phyloP scores from a whole-genome alignment of 2,797 vertebrate genomes.

The Bovichtus variegatus region DNA sequence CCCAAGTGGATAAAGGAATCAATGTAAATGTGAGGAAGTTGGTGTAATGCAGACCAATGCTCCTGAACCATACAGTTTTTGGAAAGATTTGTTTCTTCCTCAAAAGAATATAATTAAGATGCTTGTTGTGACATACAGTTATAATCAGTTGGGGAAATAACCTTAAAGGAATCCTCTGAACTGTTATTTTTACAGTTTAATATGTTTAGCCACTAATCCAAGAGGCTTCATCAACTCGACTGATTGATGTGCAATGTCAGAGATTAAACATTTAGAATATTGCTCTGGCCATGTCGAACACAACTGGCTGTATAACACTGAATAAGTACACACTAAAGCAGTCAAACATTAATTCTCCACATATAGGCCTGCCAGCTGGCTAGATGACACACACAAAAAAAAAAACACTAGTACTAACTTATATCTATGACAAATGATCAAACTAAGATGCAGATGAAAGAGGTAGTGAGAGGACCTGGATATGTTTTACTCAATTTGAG shows the following conservation, averaged over 20 bases:
- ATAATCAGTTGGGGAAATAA: neutral
- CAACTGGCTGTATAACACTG: too few species aligned
- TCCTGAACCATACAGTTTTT: neutral
- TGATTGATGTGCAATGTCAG: neutral
- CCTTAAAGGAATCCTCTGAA: neutral
- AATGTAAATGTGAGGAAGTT: neutral
- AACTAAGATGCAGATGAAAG: neutral
- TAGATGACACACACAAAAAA: neutral
- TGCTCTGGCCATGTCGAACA: too few species aligned
- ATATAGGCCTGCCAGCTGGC: neutral
- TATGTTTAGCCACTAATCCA: neutral
- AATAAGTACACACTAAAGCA: neutral
- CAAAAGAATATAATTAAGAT: neutral
- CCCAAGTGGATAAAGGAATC: conserved; percentile 3
- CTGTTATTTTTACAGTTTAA: neutral
- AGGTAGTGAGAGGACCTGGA: neutral
- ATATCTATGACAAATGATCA: neutral
- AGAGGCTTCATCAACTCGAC: neutral
- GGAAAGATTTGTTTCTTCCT: neutral
- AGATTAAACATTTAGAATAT: neutral
- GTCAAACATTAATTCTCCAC: neutral
- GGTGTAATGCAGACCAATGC: neutral
- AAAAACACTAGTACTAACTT: too few species aligned
- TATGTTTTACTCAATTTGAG: neutral
- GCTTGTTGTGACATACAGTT: neutral